These are phyloP conservation scores for Subacronicta megacephala DNA, from an alignment of 2,888 invertebrate genomes.

Conservation along the genomic window DNA sequence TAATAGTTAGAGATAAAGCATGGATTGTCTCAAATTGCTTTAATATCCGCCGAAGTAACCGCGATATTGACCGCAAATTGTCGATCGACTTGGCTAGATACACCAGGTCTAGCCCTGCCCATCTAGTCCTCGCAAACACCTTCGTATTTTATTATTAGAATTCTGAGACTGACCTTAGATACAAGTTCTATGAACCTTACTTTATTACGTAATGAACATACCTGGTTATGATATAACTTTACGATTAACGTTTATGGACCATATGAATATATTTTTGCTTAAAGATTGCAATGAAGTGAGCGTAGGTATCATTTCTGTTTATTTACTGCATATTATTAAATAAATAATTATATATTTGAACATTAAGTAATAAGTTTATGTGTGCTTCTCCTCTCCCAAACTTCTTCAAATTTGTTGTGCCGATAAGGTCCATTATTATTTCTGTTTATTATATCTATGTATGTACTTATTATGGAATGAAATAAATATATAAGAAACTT, in stretches of 20 bases:
- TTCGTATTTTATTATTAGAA: conserved; percentile 55
- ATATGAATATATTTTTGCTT: conserved; percentile 17
- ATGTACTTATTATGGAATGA: no score
- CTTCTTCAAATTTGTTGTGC: no score
- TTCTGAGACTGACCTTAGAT: conserved; percentile 45
- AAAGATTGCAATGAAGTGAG: conserved; percentile 1
- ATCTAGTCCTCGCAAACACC: conserved; percentile 47
- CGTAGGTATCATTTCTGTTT: no score
- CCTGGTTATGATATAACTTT: conserved; percentile 40
- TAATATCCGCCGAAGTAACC: conserved; percentile 69
- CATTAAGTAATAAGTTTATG: no score
- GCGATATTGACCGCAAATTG: conserved; percentile 66
- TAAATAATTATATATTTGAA: no score
- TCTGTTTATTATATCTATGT: no score
- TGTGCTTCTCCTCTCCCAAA: no score
- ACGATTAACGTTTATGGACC: conserved; percentile 30
- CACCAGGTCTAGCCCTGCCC: conserved; percentile 29
- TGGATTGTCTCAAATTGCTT: conserved; percentile 68
- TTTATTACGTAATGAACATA: conserved; percentile 51
- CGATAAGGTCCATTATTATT: no score
- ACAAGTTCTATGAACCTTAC: conserved; percentile 52
- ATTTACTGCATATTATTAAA: neutral
- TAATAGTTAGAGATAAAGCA: conserved; percentile 21
- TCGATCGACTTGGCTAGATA: conserved; percentile 57
- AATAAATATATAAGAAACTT: no score